phyloP scores from a whole-genome alignment of 2,113 vertebrate genomes.

The Heloderma charlesbogerti region DNA sequence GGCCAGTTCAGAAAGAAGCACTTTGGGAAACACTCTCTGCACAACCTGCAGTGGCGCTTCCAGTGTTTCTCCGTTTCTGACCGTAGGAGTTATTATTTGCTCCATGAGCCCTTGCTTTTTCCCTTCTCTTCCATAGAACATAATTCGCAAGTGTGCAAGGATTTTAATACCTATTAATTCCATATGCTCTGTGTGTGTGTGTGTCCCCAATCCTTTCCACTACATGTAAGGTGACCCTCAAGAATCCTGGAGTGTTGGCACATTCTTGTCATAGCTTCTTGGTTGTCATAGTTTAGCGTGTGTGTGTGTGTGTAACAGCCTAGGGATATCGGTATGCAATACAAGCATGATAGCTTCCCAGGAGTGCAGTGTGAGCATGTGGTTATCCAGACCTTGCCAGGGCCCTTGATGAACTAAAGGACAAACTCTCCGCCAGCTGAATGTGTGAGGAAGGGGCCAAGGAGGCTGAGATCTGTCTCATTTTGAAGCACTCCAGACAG shows the following conservation, averaged over 20 bases:
- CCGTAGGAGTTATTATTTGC: not conserved
- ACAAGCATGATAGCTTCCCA: not conserved
- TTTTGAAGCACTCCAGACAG: not conserved
- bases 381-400: not conserved
- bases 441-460: not conserved
- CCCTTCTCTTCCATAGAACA: not conserved
- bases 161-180: not conserved
- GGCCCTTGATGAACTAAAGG: too few relatives aligned
- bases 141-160: too few relatives aligned
- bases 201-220: not conserved
- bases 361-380: not conserved
- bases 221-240: not conserved
- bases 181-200: not conserved
- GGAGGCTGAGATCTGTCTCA: not conserved
- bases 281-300: not conserved
- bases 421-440: not conserved
- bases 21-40: not conserved
- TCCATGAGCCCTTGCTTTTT: not conserved
- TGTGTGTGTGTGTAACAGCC: not conserved
- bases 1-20: not conserved
- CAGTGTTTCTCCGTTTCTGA: not conserved
- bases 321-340: not conserved
- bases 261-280: too few relatives aligned
- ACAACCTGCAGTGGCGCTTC: too few relatives aligned
- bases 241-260: not conserved